These are phyloP conservation scores for Sardinella longiceps DNA, from an alignment of 2,797 vertebrate species.

Conservation along the genomic window DNA sequence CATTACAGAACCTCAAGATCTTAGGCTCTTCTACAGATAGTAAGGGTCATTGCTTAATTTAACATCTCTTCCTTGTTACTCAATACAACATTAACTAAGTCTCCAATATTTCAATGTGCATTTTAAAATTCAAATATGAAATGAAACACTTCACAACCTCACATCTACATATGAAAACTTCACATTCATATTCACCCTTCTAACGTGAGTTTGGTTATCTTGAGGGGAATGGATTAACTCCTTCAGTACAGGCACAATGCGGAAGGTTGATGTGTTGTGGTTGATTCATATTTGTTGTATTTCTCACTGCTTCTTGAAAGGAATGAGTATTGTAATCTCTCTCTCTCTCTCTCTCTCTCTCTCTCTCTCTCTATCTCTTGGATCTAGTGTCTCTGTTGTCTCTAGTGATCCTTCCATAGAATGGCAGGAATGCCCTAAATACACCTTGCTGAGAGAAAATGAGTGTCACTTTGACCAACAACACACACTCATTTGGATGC, in stretches of 20 bases:
- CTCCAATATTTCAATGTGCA: too few species aligned
- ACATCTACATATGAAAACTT: too few species aligned
- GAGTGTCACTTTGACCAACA: constrained; percentile 90
- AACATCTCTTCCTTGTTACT: background rate
- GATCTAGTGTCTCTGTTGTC: too few species aligned
- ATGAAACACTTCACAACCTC: too few species aligned
- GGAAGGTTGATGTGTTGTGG: too few species aligned
- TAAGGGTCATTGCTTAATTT: constrained; percentile 59
- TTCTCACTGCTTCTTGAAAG: too few species aligned
- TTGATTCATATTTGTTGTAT: too few species aligned
- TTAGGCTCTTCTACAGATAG: constrained; percentile 83
- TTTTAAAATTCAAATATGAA: too few species aligned
- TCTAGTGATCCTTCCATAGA: constrained; percentile 24
- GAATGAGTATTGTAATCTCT: background rate
- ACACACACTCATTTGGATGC: constrained; percentile 86
- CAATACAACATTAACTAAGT: background rate
- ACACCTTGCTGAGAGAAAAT: constrained; percentile 76
- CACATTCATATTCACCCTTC: too few species aligned
- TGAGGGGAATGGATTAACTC: too few species aligned
- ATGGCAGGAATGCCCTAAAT: constrained; percentile 92
- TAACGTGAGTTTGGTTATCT: too few species aligned
- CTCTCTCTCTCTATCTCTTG: background rate
- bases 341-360: background rate
- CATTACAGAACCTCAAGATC: constrained; percentile 69
- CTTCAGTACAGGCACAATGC: too few species aligned